Percentiles rank a stretch among this genome's conserved stretches.
Conservation (phyloP, 2,888 invertebrate species). For the Lasioglossum lativentre region DNA sequence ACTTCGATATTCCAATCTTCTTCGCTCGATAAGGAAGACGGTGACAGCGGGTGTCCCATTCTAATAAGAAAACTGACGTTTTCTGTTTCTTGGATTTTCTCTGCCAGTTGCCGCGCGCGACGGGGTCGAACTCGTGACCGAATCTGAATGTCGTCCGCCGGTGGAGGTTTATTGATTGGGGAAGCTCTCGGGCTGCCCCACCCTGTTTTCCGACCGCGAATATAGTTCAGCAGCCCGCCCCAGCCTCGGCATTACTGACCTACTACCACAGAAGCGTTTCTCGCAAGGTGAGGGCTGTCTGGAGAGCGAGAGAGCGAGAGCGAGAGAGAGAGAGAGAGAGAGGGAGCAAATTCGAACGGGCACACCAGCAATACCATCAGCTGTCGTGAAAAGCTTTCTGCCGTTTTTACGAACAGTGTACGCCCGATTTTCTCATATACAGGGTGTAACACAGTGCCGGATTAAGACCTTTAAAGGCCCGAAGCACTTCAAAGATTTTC, state of each 20-base stretch:
- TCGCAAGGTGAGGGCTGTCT: conserved; percentile 59
- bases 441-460: neutral
- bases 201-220: conserved; percentile 62
- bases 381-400: neutral
- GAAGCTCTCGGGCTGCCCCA: conserved; percentile 66
- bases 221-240: conserved; percentile 69
- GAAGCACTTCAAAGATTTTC: too few relatives aligned
- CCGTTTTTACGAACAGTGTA: neutral
- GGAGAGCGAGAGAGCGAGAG: conserved; percentile 32
- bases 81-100: conserved; percentile 29
- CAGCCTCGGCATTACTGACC: conserved; percentile 73
- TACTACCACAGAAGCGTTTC: conserved; percentile 63
- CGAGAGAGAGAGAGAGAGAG: conserved; percentile 27
- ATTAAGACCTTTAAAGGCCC: too few relatives aligned
- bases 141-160: conserved; percentile 69
- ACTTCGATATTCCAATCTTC: neutral
- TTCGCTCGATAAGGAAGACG: neutral
- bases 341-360: conserved; percentile 14
- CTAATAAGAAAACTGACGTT: neutral
- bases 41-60: too few relatives aligned
- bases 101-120: conserved; percentile 15
- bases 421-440: neutral
- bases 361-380: conserved; percentile 9
- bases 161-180: conserved; percentile 74
- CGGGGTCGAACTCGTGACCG: conserved; percentile 62